Percentiles rank a stretch among this genome's conserved stretches.
Evolutionary conservation across 2,797 vertebrate genomes (phyloP).

Genomic region (Emys orbicularis): DNA sequence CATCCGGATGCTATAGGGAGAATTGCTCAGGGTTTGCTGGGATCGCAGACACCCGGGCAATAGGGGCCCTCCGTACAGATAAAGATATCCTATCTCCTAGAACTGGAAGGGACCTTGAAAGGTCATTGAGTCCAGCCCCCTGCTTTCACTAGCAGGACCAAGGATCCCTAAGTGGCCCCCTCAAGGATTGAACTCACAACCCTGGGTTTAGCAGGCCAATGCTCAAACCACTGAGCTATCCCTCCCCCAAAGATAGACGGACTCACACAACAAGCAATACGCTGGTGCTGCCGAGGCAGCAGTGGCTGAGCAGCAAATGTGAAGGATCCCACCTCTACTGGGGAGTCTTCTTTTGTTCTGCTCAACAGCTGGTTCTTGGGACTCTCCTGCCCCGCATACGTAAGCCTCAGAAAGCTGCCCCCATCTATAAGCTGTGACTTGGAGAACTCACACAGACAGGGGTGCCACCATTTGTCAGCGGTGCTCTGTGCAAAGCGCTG

Average conservation of each 20-base stretch:
- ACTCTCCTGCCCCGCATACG: not conserved
- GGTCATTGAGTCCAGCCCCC: no score
- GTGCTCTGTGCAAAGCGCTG: no score
- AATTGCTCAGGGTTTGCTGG: not conserved
- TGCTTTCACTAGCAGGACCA: no score
- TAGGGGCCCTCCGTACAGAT: not conserved
- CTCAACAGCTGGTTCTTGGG: rapidly evolving
- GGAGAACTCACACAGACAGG: not conserved
- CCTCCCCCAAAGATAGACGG: not conserved
- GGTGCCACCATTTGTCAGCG: not conserved
- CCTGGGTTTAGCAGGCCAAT: no score
- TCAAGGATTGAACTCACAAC: no score
- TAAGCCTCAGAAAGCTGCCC: not conserved
- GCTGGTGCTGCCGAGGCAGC: not conserved
- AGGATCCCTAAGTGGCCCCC: no score
- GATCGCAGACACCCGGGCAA: not conserved
- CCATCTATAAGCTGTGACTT: not conserved
- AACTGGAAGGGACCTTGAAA: no score
- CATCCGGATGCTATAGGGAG: not conserved
- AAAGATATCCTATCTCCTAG: no score
- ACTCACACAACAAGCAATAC: not conserved
- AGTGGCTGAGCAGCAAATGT: not conserved
- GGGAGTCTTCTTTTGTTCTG: not conserved
- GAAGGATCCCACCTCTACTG: not conserved
- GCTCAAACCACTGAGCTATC: no score